Percentiles rank a stretch among this genome's conserved stretches.
Conservation (phyloP, 2,888 invertebrate genomes). For the Platycheirus rosarum region DNA sequence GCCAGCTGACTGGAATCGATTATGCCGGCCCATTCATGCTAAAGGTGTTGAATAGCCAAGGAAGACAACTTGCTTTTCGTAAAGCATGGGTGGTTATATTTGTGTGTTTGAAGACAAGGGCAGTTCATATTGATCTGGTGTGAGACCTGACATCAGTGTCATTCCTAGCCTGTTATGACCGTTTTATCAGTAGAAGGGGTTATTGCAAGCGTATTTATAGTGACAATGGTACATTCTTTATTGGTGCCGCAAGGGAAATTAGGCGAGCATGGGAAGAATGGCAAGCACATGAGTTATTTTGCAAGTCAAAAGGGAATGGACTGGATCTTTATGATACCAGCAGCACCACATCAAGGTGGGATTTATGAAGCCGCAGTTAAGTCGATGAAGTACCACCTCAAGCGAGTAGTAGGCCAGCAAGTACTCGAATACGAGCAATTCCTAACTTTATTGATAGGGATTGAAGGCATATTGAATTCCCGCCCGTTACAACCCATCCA, state of each 20-base stretch:
- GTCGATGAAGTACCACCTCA: not conserved
- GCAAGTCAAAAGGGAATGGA: slow-evolving; percentile 3
- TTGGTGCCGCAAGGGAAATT: slow-evolving; percentile 73
- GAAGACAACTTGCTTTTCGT: not conserved
- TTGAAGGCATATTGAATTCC: not conserved
- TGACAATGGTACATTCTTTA: slow-evolving; percentile 77
- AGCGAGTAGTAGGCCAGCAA: not conserved
- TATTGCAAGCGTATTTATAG: slow-evolving; percentile 52
- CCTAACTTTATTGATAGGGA: not conserved
- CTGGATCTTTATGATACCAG: slow-evolving; percentile 11
- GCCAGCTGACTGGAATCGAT: slow-evolving; percentile 20
- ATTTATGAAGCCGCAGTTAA: not conserved
- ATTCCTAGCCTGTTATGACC: too few relatives aligned
- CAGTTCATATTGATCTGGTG: slow-evolving; percentile 3
- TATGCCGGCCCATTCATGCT: slow-evolving; percentile 18
- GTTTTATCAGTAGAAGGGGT: slow-evolving; percentile 45
- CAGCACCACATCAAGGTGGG: slow-evolving; percentile 4
- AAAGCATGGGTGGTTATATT: slow-evolving; percentile 2
- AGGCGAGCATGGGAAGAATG: not conserved
- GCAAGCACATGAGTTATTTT: slow-evolving; percentile 3
- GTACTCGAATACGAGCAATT: not conserved
- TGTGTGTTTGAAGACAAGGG: slow-evolving; percentile 36
- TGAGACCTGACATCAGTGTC: too few relatives aligned
- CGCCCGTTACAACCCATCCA: not conserved
- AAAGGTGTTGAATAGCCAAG: not conserved